Percentiles rank a stretch among this genome's conserved stretches.
These are phyloP conservation scores for Osmoderma eremita DNA, from an alignment of 2,888 invertebrate genomes.

Conservation along the genomic window DNA sequence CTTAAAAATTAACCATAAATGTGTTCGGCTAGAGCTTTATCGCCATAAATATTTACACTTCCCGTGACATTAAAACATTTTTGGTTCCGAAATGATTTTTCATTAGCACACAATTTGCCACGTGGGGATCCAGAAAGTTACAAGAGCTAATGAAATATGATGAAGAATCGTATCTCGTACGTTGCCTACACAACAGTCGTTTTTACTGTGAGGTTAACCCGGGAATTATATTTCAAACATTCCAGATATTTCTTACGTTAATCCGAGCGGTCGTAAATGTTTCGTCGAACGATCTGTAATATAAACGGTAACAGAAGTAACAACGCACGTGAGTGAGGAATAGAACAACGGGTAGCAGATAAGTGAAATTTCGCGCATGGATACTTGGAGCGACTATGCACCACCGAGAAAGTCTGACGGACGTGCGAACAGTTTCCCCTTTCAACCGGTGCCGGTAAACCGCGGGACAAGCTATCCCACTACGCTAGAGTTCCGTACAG, in stretches of 20 bases:
- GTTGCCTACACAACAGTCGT: not conserved
- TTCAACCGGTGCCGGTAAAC: conserved; percentile 39
- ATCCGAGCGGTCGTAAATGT: not conserved
- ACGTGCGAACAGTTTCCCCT: conserved; percentile 47
- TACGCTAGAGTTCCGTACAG: not conserved
- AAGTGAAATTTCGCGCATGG: conserved; percentile 42
- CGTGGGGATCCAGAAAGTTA: too few relatives aligned
- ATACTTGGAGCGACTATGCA: conserved; percentile 40
- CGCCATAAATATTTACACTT: too few relatives aligned
- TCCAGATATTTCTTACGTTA: not conserved
- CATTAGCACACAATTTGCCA: too few relatives aligned
- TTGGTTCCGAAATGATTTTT: too few relatives aligned
- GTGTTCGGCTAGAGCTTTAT: too few relatives aligned
- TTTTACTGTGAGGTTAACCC: not conserved
- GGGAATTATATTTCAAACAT: conserved; percentile 7
- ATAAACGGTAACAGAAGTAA: not conserved
- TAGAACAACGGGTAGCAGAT: conserved; percentile 6
- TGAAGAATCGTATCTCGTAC: too few relatives aligned
- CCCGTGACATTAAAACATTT: too few relatives aligned
- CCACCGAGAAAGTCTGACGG: conserved; percentile 43
- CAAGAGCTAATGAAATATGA: too few relatives aligned
- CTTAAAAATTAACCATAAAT: too few relatives aligned
- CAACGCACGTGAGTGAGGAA: conserved; percentile 15
- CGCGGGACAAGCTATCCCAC: conserved; percentile 10
- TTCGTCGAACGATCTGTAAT: conserved; percentile 1